Conservation (phyloP, 2,113 vertebrate genomes). For the Formicarius rufipectus region DNA sequence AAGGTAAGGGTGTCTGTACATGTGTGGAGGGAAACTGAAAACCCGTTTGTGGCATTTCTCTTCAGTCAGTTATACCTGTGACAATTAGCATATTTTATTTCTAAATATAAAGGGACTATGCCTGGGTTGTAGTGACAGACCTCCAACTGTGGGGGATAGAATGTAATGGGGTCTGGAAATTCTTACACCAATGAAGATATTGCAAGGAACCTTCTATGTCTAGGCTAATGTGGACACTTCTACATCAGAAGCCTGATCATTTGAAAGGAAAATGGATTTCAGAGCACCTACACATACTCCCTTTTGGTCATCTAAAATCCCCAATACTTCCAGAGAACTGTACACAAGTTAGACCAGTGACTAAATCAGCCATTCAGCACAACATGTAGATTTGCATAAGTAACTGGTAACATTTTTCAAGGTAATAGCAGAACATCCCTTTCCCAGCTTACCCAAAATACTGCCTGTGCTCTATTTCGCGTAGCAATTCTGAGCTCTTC, state of each 20-base stretch:
- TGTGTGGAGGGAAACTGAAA: not conserved
- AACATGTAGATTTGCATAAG: not conserved
- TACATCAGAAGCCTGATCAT: not conserved
- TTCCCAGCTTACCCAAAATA: conserved; percentile 40
- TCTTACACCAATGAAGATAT: not conserved
- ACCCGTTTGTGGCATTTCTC: not conserved
- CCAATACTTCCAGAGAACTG: not conserved
- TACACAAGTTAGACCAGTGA: not conserved
- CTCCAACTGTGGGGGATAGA: not conserved
- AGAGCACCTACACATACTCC: not conserved
- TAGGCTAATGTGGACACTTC: not conserved
- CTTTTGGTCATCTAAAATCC: not conserved
- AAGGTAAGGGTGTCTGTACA: not conserved
- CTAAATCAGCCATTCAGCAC: not conserved
- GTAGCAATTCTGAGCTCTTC: conserved; percentile 13
- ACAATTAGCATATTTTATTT: not conserved
- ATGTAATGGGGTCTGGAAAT: not conserved
- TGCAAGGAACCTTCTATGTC: not conserved
- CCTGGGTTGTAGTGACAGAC: not conserved
- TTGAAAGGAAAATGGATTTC: not conserved
- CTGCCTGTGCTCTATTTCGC: conserved; percentile 34
- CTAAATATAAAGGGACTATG: not conserved
- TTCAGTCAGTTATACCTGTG: not conserved
- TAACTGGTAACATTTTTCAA: not conserved
- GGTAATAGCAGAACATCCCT: not conserved